Base-by-base conservation (phyloP, 2,113 vertebrate genomes). In the Apteryx mantelli region DNA sequence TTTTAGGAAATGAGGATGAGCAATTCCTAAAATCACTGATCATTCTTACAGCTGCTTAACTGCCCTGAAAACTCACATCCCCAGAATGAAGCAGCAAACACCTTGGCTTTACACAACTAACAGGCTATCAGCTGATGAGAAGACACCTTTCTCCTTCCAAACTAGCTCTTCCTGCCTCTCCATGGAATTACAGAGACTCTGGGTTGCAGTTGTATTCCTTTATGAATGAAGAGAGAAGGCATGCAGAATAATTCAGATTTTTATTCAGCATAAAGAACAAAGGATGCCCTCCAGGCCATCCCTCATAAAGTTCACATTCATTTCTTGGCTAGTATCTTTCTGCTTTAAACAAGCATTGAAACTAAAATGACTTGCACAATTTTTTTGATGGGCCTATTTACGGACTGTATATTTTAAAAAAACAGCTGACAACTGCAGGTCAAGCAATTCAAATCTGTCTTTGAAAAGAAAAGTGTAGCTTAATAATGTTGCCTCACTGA, bases 81-180 rank as follows among this genome's bases (percentile, higher is more conserved):
- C 3, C 58, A 38, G 68, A 80, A 13, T 0, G 2, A 44, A 1
- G 10, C 19, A 30, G 50, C 64, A n/a, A 82, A 79, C 25, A 83
- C 8, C 9, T 26, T 48, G 38, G 11, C 71, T 48, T 9, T 11
- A 8, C 78, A 52, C 21, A 68, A 26, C 0, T 3, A 38, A 38
- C 0, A 0, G 34, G 30, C 13, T 50, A 8, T 7, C 21, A 20
- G 15, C 20, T 4, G 12, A 64, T 18, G 36, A 64, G n/a, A 46
- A 53, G 20, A 53, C 15, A 25, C 34, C 10, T 19, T 38, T 55
- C 52, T 40, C 50, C 71, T 74, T 74, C 50, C 52, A 38, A 55
- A 55, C 20, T 4, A 48, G 34, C 13, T 68, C 22, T 48, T 82
- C 76, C 30, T 25, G 34, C 53, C 26, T 44, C 2, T 1, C 10